A percentile compares a stretch with the other conserved stretches of the same genome.
phyloP scores from a whole-genome alignment of 2,113 vertebrate species.

The Sinocyclocheilus anshuiensis region DNA sequence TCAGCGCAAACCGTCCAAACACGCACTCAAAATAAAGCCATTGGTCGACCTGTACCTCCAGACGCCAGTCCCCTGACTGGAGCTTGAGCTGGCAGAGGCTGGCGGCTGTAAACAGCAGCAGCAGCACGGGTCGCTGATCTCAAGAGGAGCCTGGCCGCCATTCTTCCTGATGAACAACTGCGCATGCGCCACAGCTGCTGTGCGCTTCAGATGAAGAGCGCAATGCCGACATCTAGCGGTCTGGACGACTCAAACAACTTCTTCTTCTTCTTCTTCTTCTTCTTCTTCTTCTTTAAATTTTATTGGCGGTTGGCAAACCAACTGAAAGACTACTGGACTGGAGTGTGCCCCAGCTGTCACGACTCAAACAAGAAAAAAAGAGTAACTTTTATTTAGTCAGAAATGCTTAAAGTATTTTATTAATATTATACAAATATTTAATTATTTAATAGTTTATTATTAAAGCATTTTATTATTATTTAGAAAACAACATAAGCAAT shows the following conservation, averaged over 20 bases:
- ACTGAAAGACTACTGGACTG: no score
- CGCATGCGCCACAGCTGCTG: neutral
- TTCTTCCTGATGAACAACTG: constrained; percentile 37
- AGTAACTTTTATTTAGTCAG: neutral
- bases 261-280: no score
- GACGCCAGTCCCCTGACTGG: constrained; percentile 64
- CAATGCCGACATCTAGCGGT: constrained; percentile 15
- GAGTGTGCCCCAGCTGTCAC: no score
- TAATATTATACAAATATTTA: no score
- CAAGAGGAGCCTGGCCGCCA: constrained; percentile 75
- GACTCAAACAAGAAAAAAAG: neutral
- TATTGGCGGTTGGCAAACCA: no score
- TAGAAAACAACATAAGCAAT: neutral
- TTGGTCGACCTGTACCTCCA: constrained; percentile 64
- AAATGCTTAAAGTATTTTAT: neutral
- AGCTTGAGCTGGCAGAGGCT: constrained; percentile 43
- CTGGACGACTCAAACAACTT: neutral
- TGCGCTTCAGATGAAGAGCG: neutral
- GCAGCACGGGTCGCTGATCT: constrained; percentile 59
- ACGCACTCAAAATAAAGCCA: neutral
- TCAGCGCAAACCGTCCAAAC: neutral
- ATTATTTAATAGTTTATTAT: no score
- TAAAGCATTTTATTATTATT: neutral
- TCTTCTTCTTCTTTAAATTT: no score
- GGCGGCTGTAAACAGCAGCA: constrained; percentile 43